Evolutionary conservation across 2,797 vertebrate species (phyloP).

Genomic region (Gouania willdenowi): DNA sequence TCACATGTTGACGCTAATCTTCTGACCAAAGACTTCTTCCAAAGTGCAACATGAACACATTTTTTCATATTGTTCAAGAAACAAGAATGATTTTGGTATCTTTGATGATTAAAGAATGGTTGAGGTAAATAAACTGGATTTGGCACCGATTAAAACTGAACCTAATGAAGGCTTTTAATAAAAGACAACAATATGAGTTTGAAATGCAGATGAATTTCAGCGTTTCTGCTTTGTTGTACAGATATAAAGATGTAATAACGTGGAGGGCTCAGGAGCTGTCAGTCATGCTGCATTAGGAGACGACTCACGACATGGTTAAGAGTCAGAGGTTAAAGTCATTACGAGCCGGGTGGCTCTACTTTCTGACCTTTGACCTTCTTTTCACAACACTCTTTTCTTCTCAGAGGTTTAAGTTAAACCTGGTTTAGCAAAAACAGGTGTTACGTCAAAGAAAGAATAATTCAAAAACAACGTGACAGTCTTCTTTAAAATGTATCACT

Average conservation of each 20-base stretch:
- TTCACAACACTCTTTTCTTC: conserved; percentile 41
- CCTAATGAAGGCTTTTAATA: too few species aligned
- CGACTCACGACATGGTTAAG: conserved; percentile 35
- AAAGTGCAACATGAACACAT: too few species aligned
- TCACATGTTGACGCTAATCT: too few species aligned
- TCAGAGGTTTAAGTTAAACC: conserved; percentile 15
- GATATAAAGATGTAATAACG: conserved; percentile 40
- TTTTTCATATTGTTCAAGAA: too few species aligned
- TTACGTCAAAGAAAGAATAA: too few species aligned
- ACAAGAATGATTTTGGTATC: too few species aligned
- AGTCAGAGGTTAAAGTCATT: conserved; percentile 79
- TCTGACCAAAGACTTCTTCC: too few species aligned
- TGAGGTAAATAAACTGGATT: conserved; percentile 2
- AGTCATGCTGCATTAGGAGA: conserved; percentile 61
- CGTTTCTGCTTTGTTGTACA: conserved; percentile 1
- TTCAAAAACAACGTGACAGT: too few species aligned
- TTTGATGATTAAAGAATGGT: too few species aligned
- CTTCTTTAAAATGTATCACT: too few species aligned
- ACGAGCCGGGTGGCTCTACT: conserved; percentile 68
- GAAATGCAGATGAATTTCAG: background rate
- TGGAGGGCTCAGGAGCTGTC: conserved; percentile 40
- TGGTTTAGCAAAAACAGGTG: conserved; percentile 29
- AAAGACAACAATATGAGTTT: too few species aligned
- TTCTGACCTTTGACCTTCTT: conserved; percentile 51
- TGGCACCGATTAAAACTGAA: too few species aligned